Base-by-base conservation (phyloP, 23 tunicate genomes). In the Corella eumyota region DNA sequence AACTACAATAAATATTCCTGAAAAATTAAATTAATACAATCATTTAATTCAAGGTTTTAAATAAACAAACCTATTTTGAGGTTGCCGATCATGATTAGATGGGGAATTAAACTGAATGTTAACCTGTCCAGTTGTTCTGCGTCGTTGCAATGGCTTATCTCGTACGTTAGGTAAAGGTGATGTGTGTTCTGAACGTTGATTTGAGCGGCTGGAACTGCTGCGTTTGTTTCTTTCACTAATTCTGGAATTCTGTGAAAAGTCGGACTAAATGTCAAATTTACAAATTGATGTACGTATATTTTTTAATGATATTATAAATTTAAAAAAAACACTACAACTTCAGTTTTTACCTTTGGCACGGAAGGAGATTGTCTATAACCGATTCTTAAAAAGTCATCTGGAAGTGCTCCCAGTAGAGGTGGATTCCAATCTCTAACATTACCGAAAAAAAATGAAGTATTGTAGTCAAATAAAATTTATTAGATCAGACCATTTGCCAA, bases 381-480 rank as follows among this genome's bases (percentile, higher is more conserved):
- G 20, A 88, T 70, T 28, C 96, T 54, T 23, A 88, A 68, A 58
- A 88, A 88, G 47, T 88, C 96, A 17, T 68, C 72, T 15, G 96
- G 96, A 23, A 88, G 51, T 0, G 80, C 56, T n/a, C 96, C 96
- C 56, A 88, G 76, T 69, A 88, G 60, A 4, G 96, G 96, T 2
- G 96, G 96, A 55, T 88, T 88, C 96, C 96, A 88, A 45, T 77
- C 88, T 37, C 88, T 88, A 34, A 0, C 55, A 45, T 0, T 13
- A 60, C 21, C 7, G 21, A 20, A 13, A 53, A 21, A 53, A 17
- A 24, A 11, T 13, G 48, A 15, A 44, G 15, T 11, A 11, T 44
- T 44, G 48, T 15, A 11, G 15, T 15, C 15, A 15, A 11, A 11
- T 44, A 44, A 13, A 13, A 44, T 11, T 44, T 44, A 44, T 15